Conservation (phyloP, 2,888 invertebrate genomes). For the Tiphia femorata region DNA sequence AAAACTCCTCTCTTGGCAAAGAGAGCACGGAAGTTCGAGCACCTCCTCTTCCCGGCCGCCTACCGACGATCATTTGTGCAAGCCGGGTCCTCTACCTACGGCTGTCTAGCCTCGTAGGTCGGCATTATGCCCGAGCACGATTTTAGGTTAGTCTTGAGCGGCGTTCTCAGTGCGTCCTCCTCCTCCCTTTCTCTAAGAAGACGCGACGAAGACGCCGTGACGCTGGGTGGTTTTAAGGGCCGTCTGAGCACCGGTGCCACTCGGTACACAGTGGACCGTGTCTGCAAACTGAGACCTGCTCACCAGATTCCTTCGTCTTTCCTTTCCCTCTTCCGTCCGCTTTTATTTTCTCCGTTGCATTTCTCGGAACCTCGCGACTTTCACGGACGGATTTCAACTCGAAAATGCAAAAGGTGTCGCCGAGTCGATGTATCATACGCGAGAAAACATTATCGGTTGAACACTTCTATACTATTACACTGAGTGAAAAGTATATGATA, state of each 20-base stretch:
- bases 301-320: neutral
- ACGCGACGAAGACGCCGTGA: slow-evolving; percentile 9
- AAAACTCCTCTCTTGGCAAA: too few species aligned
- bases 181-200: slow-evolving; percentile 14
- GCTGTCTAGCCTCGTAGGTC: too few species aligned
- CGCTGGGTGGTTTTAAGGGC: slow-evolving; percentile 42
- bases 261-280: slow-evolving; percentile 53
- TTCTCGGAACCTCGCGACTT: too few species aligned
- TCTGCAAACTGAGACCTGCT: slow-evolving; percentile 44
- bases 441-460: too few species aligned
- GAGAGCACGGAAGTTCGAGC: neutral
- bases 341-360: slow-evolving; percentile 13
- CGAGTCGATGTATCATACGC: too few species aligned
- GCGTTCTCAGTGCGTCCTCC: slow-evolving; percentile 35
- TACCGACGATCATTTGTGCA: slow-evolving; percentile 7
- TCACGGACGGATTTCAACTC: too few species aligned
- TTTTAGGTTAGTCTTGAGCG: slow-evolving; percentile 31
- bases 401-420: too few species aligned
- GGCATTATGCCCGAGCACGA: slow-evolving; percentile 37
- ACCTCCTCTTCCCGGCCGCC: neutral
- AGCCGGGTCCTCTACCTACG: neutral
- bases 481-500: too few species aligned
- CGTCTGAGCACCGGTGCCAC: slow-evolving; percentile 53
- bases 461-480: too few species aligned
- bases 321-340: neutral